Evolutionary conservation across 1,140 invertebrate genomes (phyloP), one percentile per base, ranked within the genome.

Genomic region (Tribolium madens): DNA sequence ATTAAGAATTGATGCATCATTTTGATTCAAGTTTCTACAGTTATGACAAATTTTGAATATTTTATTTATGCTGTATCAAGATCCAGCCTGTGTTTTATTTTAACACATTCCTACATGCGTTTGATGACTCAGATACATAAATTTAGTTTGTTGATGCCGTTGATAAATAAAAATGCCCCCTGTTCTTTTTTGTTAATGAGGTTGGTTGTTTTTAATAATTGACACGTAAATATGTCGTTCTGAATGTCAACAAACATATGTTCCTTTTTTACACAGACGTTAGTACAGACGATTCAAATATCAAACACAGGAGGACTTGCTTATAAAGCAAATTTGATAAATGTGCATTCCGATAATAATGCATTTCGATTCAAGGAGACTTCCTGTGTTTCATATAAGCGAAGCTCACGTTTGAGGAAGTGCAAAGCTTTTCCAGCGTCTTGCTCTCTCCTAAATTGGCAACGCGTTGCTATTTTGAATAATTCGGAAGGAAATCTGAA

Each of bases 261-360:
- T 60, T 60, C 53, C 7, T n/a, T n/a, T 57, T 57, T 57, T 21
- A 21, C 3, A 21, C 9, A 60, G 15, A 60, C 53, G 17, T 52
- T 21, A 9, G 1, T 10, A 21, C 17, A 6, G 6, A 57, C 52
- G 52, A 6, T 21, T 60, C 2, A 26, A 26, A 5, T n/a, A n/a
- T n/a, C n/a, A n/a, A n/a, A n/a, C n/a, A n/a, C n/a, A 26, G 21
- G 6, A 26, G 3, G 17, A 60, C 53, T 60, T 60, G 53, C 21
- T 60, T 60, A 60, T 60, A 60, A 60, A 60, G n/a, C 53, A 60
- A 26, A 7, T 52, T 52, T 52, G 50, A 52, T 52, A 52, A 21
- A 60, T 18, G 53, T 21, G 26, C 9, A 26, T n/a, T n/a, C n/a
- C n/a, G n/a, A n/a, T n/a, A n/a, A n/a, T n/a, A n/a, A n/a, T 60